These are phyloP conservation scores for Ethmia dodecea DNA, from an alignment of 2,888 invertebrate genomes.

Conservation along the genomic window DNA sequence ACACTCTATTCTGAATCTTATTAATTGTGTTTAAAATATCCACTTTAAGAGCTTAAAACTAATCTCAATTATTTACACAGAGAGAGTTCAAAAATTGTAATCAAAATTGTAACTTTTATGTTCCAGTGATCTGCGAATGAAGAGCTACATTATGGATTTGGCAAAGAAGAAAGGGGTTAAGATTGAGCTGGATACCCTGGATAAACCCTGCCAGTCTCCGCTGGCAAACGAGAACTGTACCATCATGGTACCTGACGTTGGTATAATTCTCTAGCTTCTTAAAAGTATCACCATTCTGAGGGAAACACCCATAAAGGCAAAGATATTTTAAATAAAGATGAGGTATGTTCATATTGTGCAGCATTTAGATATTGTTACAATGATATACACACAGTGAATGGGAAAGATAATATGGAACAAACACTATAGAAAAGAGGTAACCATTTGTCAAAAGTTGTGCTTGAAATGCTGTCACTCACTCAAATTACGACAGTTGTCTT, in stretches of 20 bases:
- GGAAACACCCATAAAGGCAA: not conserved
- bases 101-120: not conserved
- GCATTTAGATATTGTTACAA: not conserved
- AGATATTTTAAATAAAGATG: not conserved
- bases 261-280: slow-evolving; percentile 39
- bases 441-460: too few relatives aligned
- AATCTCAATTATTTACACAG: too few relatives aligned
- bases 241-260: slow-evolving; percentile 53
- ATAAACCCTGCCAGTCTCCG: slow-evolving; percentile 27
- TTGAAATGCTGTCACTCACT: too few relatives aligned
- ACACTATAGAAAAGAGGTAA: too few relatives aligned
- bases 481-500: too few relatives aligned
- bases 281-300: not conserved
- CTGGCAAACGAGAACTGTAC: slow-evolving; percentile 46
- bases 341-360: not conserved
- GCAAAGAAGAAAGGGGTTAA: slow-evolving; percentile 44
- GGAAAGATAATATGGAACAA: too few relatives aligned
- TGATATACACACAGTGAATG: too few relatives aligned
- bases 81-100: too few relatives aligned
- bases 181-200: slow-evolving; percentile 33
- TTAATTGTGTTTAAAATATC: too few relatives aligned
- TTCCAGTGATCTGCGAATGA: slow-evolving; percentile 54
- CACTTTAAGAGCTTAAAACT: too few relatives aligned
- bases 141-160: slow-evolving; percentile 38
- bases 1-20: too few relatives aligned